Evolutionary conservation across 2,797 vertebrate genomes (phyloP).

Genomic region (Hybognathus amarus): DNA sequence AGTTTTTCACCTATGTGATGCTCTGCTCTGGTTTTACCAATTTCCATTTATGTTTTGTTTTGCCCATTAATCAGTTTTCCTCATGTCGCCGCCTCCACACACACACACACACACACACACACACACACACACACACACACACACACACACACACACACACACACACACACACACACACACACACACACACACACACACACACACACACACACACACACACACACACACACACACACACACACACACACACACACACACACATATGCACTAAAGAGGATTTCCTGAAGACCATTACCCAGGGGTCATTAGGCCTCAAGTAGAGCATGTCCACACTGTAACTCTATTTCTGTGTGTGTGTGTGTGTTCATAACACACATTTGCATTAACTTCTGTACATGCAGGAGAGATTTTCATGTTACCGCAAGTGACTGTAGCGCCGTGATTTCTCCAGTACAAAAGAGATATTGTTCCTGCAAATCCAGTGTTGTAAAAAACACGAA

Average conservation of each 20-base stretch:
- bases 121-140: conserved; percentile 56
- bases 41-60: conserved; percentile 57
- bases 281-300: conserved; percentile 81
- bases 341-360: conserved; percentile 65
- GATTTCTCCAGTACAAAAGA: background rate
- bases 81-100: background rate
- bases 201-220: conserved; percentile 66
- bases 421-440: background rate
- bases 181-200: conserved; percentile 67
- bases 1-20: background rate
- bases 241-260: conserved; percentile 70
- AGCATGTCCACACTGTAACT: conserved; percentile 77
- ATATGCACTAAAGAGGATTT: conserved; percentile 78
- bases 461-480: background rate
- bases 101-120: conserved; percentile 66
- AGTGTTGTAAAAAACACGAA: background rate
- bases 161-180: conserved; percentile 56
- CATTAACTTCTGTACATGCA: conserved; percentile 10
- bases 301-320: conserved; percentile 82
- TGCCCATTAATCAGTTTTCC: conserved; percentile 43
- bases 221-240: conserved; percentile 53
- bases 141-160: conserved; percentile 69
- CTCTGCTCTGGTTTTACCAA: conserved; percentile 53
- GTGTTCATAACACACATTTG: conserved; percentile 14
- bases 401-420: background rate